Evolutionary conservation across 2,113 vertebrate species (phyloP).

Genomic region (Oncorhynchus gorbuscha): DNA sequence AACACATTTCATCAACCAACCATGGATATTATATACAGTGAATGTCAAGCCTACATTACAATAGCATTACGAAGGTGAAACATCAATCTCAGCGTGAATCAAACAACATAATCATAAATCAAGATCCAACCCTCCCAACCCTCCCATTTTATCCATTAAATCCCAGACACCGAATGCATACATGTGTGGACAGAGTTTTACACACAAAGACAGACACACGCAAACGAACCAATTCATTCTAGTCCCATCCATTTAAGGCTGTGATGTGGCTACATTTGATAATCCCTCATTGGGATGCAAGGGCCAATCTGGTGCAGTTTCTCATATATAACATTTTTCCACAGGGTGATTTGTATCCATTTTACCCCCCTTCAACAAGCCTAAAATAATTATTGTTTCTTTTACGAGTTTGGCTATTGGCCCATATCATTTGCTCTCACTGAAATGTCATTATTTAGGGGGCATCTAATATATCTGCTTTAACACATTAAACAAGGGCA

Average conservation of each 20-base stretch:
- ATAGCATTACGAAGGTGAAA: neutral
- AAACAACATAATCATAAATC: too few relatives aligned
- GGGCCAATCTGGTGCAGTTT: neutral
- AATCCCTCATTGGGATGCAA: neutral
- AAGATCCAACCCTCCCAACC: too few relatives aligned
- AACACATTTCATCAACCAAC: neutral
- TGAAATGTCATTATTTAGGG: constrained; percentile 53
- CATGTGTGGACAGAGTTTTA: neutral
- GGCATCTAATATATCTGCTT: constrained; percentile 32
- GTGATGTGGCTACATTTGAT: neutral
- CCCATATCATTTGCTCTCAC: constrained; percentile 56
- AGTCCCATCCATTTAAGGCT: neutral
- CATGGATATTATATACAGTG: neutral
- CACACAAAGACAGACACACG: neutral
- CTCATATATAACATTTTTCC: neutral
- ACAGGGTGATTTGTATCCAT: neutral
- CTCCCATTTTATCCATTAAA: too few relatives aligned
- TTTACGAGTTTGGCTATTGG: constrained; percentile 48
- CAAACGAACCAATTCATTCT: neutral
- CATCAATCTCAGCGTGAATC: constrained; percentile 23
- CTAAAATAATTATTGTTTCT: neutral
- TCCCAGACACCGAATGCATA: neutral
- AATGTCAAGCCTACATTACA: neutral
- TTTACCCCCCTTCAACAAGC: neutral
- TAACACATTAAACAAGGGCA: constrained; percentile 48